Base-by-base conservation (phyloP, 2,888 invertebrate species). In the Sepiola atlantica region DNA sequence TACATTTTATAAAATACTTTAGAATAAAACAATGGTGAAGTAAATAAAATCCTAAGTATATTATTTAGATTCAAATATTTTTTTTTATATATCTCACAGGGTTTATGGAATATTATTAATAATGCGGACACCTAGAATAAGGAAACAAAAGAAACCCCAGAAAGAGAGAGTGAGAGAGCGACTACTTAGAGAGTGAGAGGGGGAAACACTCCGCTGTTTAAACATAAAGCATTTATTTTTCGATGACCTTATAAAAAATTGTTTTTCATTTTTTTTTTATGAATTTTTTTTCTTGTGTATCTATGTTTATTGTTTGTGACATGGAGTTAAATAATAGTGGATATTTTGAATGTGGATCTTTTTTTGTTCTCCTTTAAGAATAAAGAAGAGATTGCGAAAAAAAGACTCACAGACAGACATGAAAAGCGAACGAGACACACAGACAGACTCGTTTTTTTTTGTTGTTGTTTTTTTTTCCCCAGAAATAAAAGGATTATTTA, bases 371-470 rank as follows among this genome's bases (percentile, higher is more conserved):
- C 12, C 24, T 28, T 20, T 57, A 57, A 55, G 55, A 55, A 77
- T 28, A 28, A 77, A 28, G 77, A 77, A 77, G 77, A 61, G 77
- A 77, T 77, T 77, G 77, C 16, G 6, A 3, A 77, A n/a, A 18
- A 77, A 77, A n/a, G 32, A 77, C 77, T n/a, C 77, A 77, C 77
- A 77, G 77, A 77, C 77, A 77, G 77, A 77, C 77, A 77, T 77
- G n/a, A 32, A 77, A 32, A 77, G 32, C 0, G n/a, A n/a, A 77
- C 12, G 77, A 16, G n/a, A 32, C n/a, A 77, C 77, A n/a, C 77
- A 61, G 61, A 77, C 77, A 77, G 77, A 77, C n/a, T n/a, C 14
- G 32, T 4, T n/a, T n/a, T 45, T 45, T 45, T 45, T 45, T 45
- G n/a, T n/a, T n/a, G n/a, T n/a, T n/a, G n/a, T 45, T 45, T 45